Conservation (phyloP, 2,888 invertebrate genomes). For the Odiellus spinosus region DNA sequence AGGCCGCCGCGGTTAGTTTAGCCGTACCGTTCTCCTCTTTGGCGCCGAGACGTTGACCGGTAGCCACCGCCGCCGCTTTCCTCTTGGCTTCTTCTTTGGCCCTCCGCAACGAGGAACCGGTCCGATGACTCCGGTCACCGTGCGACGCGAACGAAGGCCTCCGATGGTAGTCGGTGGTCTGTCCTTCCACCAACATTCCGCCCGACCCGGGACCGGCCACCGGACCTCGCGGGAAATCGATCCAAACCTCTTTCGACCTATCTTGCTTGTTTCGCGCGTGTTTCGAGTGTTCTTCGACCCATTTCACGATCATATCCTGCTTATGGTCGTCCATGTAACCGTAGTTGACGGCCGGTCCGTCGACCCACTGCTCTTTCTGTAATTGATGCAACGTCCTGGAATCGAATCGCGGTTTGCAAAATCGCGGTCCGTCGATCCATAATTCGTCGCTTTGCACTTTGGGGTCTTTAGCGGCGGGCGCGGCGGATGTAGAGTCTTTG, state of each 20-base stretch:
- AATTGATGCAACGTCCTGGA: slow-evolving; percentile 12
- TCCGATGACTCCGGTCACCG: too few relatives aligned
- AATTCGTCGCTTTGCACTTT: slow-evolving; percentile 55
- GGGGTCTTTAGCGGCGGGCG: not conserved
- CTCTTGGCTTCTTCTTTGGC: too few relatives aligned
- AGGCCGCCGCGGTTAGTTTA: not conserved
- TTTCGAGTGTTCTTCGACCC: slow-evolving; percentile 52
- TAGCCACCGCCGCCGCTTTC: too few relatives aligned
- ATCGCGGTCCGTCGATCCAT: slow-evolving; percentile 91
- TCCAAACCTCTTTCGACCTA: slow-evolving; percentile 30
- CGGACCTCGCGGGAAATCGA: slow-evolving; percentile 11
- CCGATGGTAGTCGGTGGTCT: too few relatives aligned
- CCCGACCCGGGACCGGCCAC: slow-evolving; percentile 1
- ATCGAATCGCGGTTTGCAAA: slow-evolving; percentile 30
- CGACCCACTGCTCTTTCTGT: slow-evolving; percentile 76
- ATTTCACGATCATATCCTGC: slow-evolving; percentile 78
- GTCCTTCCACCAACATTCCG: too few relatives aligned
- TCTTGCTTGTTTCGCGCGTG: slow-evolving; percentile 60
- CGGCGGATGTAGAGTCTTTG: not conserved
- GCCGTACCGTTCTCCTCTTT: not conserved
- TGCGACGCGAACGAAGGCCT: too few relatives aligned
- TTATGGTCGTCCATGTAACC: slow-evolving; percentile 86
- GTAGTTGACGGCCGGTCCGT: slow-evolving; percentile 56
- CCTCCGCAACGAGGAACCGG: too few relatives aligned
- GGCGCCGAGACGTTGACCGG: too few relatives aligned